Evolutionary conservation across 2,113 vertebrate species (phyloP).

Genomic region (Romanogobio albipinnatus): DNA sequence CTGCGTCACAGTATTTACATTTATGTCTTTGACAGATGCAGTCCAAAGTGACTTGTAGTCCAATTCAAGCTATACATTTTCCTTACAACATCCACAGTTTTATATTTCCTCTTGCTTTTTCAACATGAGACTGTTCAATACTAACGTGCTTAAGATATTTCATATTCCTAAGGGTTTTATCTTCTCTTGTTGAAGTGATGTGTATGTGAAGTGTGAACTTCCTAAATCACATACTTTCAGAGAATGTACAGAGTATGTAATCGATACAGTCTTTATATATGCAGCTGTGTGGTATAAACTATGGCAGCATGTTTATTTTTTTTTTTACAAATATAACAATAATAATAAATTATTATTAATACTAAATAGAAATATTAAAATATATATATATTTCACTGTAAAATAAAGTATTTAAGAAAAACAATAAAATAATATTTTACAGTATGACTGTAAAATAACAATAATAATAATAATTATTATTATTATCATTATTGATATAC

Average conservation of each 20-base stretch:
- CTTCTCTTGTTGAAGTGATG: conserved; percentile 28
- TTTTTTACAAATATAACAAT: not conserved
- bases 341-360: not conserved
- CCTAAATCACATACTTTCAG: not conserved
- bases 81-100: not conserved
- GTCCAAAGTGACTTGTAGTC: not conserved
- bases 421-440: too few relatives aligned
- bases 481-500: too few relatives aligned
- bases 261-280: not conserved
- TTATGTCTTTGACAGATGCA: not conserved
- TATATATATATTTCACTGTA: too few relatives aligned
- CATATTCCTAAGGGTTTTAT: not conserved
- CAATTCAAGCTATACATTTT: not conserved
- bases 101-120: not conserved
- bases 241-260: not conserved
- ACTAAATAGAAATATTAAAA: too few relatives aligned
- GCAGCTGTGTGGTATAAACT: not conserved
- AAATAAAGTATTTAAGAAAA: too few relatives aligned
- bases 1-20: not conserved
- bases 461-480: too few relatives aligned
- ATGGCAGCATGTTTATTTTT: not conserved
- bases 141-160: not conserved
- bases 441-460: too few relatives aligned
- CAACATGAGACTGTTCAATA: not conserved
- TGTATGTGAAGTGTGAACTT: not conserved